phyloP scores from a whole-genome alignment of 2,113 vertebrate genomes.

The Dermatemys mawii region DNA sequence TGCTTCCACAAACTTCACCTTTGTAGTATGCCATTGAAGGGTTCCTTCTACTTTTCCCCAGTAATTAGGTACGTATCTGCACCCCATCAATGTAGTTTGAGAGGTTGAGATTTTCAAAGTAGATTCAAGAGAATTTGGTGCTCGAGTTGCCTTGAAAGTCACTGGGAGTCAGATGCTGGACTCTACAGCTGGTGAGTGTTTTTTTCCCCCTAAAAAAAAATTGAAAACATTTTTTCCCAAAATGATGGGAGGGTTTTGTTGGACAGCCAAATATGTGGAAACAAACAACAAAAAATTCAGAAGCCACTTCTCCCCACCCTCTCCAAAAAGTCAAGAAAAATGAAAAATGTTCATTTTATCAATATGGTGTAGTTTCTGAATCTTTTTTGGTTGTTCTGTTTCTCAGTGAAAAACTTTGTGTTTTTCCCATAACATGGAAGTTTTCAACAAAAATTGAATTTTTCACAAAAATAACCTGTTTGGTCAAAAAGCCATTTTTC shows the following conservation, averaged over 20 bases:
- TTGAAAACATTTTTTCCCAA: neutral
- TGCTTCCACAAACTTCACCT: neutral
- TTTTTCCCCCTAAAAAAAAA: no score
- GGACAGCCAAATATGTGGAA: neutral
- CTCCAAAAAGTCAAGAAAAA: neutral
- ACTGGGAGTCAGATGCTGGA: neutral
- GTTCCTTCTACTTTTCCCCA: neutral
- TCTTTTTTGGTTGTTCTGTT: neutral
- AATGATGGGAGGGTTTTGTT: neutral
- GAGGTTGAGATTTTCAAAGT: neutral
- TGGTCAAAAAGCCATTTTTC: no score
- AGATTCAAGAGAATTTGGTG: neutral
- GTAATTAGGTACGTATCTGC: neutral
- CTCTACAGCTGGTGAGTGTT: neutral
- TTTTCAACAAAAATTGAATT: conserved; percentile 7
- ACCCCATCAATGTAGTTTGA: fast-evolving
- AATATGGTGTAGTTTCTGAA: neutral
- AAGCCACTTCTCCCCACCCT: neutral
- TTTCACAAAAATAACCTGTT: neutral
- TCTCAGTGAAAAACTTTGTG: neutral
- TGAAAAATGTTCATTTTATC: neutral
- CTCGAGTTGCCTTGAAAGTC: neutral
- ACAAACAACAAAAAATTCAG: neutral
- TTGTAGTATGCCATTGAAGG: fast-evolving
- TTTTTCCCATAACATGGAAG: neutral